Evolutionary conservation across 2,113 vertebrate species (phyloP).

Genomic region (Melozone crissalis): DNA sequence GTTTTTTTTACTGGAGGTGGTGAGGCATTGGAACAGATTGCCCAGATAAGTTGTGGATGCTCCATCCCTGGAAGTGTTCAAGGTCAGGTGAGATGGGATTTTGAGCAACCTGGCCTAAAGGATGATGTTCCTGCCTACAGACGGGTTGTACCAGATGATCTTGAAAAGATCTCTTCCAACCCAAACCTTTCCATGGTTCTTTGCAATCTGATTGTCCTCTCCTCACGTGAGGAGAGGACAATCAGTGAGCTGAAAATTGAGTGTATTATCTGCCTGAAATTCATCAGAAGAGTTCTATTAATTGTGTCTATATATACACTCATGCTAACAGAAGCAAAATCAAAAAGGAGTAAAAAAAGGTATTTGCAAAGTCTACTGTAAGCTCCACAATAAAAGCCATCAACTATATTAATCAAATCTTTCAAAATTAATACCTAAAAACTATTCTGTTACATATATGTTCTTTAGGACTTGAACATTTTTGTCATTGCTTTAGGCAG

Average conservation of each 20-base stretch:
- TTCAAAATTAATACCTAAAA: neutral
- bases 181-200: neutral
- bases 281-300: neutral
- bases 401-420: neutral
- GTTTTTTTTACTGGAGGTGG: neutral
- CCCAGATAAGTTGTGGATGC: neutral
- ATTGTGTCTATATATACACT: neutral
- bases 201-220: neutral
- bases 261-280: neutral
- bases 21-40: neutral
- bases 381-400: neutral
- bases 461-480: neutral
- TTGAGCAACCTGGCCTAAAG: neutral
- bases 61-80: neutral
- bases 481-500: neutral
- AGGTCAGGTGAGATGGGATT: neutral
- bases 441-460: fast-evolving
- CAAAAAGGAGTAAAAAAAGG: neutral
- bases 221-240: too few relatives aligned
- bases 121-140: neutral
- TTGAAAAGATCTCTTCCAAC: neutral
- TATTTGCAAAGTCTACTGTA: neutral
- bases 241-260: neutral
- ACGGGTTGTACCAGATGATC: neutral
- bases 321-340: neutral